These are phyloP conservation scores for Theristicus caerulescens DNA, from an alignment of 2,113 vertebrate species.

Conservation along the genomic window DNA sequence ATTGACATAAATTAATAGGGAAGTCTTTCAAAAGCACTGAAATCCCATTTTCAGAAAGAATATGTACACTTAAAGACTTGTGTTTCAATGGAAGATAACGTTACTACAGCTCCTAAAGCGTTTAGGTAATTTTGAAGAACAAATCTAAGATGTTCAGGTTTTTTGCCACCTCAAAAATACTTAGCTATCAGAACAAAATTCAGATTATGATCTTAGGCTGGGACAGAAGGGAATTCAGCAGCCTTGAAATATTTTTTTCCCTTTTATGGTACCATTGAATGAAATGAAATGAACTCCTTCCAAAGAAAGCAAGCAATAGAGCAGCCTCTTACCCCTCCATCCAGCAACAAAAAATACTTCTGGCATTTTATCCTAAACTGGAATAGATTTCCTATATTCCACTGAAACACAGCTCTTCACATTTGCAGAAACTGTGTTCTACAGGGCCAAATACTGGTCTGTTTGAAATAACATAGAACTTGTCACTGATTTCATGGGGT, in stretches of 20 bases:
- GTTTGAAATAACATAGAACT: neutral
- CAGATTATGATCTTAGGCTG: neutral
- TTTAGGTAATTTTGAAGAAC: neutral
- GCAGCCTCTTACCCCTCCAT: neutral
- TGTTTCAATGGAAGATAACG: neutral
- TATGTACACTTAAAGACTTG: neutral
- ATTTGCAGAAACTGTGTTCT: neutral
- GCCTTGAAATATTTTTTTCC: neutral
- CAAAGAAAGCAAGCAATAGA: neutral
- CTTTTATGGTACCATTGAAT: neutral
- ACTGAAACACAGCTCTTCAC: neutral
- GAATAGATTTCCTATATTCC: neutral
- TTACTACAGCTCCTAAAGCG: neutral
- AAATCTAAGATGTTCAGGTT: neutral
- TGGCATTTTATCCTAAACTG: neutral
- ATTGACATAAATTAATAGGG: neutral
- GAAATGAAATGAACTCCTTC: neutral
- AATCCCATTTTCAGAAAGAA: neutral
- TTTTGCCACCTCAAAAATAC: neutral
- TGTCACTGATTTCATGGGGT: neutral
- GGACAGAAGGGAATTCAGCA: neutral
- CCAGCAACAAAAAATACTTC: neutral
- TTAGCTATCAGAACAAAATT: neutral
- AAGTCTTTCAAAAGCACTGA: neutral
- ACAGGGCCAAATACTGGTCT: neutral